A percentile compares a stretch with the other conserved stretches of the same genome.
Conservation (phyloP, 2,113 vertebrate genomes). For the Terrapene triunguis region DNA sequence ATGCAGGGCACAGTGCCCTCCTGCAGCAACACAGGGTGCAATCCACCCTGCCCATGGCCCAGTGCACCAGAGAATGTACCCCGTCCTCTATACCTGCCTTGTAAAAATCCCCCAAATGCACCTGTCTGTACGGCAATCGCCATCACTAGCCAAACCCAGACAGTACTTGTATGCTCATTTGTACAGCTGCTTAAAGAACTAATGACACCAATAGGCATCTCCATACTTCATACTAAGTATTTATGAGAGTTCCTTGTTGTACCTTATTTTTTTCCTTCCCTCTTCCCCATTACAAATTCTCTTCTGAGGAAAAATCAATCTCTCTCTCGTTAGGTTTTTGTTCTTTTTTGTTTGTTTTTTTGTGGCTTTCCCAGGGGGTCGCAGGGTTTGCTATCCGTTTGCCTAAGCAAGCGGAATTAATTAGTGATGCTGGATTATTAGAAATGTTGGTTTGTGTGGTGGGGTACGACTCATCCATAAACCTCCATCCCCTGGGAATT, state of each 20-base stretch:
- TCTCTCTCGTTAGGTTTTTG: neutral
- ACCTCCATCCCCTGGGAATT: neutral
- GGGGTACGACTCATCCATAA: neutral
- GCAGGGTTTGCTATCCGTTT: neutral
- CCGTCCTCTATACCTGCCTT: neutral
- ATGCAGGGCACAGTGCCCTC: neutral
- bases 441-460: neutral
- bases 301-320: neutral
- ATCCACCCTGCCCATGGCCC: neutral
- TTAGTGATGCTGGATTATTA: neutral
- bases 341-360: neutral
- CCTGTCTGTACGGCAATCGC: accelerated
- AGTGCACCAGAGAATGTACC: neutral
- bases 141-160: neutral
- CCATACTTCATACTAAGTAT: neutral
- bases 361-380: neutral
- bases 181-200: accelerated
- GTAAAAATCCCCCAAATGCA: neutral
- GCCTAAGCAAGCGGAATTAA: neutral
- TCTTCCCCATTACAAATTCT: neutral
- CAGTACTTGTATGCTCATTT: accelerated
- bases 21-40: neutral
- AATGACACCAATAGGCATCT: neutral
- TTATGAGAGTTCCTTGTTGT: accelerated
- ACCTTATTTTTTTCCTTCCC: accelerated